phyloP scores from a whole-genome alignment of 2,797 vertebrate species.

The Tenualosa thibaudeaui region DNA sequence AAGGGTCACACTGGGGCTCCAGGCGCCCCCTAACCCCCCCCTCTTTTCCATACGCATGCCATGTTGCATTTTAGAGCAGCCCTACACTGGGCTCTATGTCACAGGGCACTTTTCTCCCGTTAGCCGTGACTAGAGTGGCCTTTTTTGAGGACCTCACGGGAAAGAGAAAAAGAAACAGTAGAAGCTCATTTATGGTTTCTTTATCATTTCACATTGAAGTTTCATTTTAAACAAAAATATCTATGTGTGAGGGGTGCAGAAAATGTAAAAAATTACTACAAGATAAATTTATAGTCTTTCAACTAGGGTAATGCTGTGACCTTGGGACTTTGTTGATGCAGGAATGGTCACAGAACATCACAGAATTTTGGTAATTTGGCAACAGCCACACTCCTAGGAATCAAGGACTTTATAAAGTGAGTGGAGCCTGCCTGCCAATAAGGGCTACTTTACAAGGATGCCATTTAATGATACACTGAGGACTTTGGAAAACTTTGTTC shows the following conservation, averaged over 20 bases:
- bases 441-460: constrained; percentile 17
- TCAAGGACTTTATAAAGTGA: background rate
- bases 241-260: constrained; percentile 15
- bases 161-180: background rate
- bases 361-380: background rate
- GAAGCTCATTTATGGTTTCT: background rate
- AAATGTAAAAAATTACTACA: background rate
- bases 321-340: background rate
- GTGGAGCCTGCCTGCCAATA: background rate
- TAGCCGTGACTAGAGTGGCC: background rate
- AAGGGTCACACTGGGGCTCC: constrained; percentile 17
- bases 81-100: background rate
- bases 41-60: background rate
- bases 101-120: background rate
- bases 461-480: constrained; percentile 46
- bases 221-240: background rate
- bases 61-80: background rate
- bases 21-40: background rate
- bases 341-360: constrained; percentile 13
- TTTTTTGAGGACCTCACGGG: background rate
- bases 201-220: background rate
- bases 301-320: constrained; percentile 33
- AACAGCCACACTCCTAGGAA: background rate
- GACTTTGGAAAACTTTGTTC: constrained; percentile 45
- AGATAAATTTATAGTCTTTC: constrained; percentile 1